Evolutionary conservation across 2,113 vertebrate species (phyloP).

Genomic region (Tapirus terrestris): DNA sequence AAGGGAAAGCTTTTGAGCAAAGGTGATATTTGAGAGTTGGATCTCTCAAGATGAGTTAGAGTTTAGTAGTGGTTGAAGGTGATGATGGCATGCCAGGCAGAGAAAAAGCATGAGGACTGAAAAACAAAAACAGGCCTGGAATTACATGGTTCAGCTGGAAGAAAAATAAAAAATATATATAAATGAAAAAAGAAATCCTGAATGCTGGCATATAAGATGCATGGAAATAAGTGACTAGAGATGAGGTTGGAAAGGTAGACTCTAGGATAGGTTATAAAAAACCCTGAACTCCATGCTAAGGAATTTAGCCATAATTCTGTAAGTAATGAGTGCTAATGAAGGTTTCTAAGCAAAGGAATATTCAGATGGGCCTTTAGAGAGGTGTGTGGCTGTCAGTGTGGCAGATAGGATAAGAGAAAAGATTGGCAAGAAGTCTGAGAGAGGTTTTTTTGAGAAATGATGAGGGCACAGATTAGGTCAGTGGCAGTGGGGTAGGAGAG

Average conservation of each 20-base stretch:
- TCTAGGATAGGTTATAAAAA: background rate
- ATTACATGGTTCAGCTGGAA: background rate
- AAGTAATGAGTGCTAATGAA: slow-evolving; percentile 17
- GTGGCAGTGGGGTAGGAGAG: background rate
- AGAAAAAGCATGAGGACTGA: background rate
- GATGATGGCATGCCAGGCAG: background rate
- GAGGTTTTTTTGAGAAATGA: background rate
- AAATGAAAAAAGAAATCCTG: background rate
- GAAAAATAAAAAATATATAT: background rate
- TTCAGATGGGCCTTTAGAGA: background rate
- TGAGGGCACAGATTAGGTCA: background rate
- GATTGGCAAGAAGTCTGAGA: background rate
- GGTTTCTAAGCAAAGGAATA: background rate
- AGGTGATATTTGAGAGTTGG: background rate
- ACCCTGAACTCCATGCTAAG: background rate
- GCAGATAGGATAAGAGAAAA: background rate
- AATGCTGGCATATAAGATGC: background rate
- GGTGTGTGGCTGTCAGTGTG: background rate
- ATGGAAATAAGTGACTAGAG: background rate
- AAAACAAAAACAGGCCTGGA: background rate
- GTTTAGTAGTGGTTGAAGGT: background rate
- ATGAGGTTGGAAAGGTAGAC: background rate
- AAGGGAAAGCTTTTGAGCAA: background rate
- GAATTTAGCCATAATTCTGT: slow-evolving; percentile 40
- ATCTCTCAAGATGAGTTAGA: background rate